phyloP scores from a whole-genome alignment of 2,888 invertebrate species.

The Eretmocerus hayati region DNA sequence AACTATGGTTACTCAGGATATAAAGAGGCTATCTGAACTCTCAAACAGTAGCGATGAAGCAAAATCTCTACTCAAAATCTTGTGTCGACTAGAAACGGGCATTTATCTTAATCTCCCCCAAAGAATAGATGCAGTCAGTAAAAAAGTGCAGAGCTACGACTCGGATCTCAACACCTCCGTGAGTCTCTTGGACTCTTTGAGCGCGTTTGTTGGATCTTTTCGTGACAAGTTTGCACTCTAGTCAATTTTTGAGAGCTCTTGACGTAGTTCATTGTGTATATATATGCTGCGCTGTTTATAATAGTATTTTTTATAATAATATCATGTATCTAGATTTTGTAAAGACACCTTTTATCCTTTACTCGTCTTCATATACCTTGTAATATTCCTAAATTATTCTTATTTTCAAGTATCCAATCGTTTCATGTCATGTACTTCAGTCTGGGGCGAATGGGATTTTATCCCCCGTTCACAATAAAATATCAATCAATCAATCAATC shows the following conservation, averaged over 20 bases:
- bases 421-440: no score
- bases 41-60: conserved; percentile 14
- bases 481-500: background rate
- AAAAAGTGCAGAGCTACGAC: conserved; percentile 7
- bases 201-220: conserved; percentile 4
- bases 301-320: no score
- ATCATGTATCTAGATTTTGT: no score
- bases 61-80: conserved; percentile 12
- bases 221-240: conserved; percentile 9
- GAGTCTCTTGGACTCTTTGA: conserved; percentile 8
- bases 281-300: no score
- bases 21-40: conserved; percentile 8
- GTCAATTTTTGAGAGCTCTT: no score
- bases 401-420: no score
- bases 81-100: conserved; percentile 18
- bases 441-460: no score
- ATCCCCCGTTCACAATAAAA: no score
- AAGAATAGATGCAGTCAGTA: conserved; percentile 13
- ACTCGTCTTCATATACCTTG: no score
- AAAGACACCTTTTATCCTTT: no score
- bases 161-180: conserved; percentile 8
- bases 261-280: no score
- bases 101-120: conserved; percentile 16
- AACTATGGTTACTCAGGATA: conserved; percentile 2
- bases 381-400: no score